Conservation (phyloP, 2,797 vertebrate genomes). For the Lepilemur septentrionalis region DNA sequence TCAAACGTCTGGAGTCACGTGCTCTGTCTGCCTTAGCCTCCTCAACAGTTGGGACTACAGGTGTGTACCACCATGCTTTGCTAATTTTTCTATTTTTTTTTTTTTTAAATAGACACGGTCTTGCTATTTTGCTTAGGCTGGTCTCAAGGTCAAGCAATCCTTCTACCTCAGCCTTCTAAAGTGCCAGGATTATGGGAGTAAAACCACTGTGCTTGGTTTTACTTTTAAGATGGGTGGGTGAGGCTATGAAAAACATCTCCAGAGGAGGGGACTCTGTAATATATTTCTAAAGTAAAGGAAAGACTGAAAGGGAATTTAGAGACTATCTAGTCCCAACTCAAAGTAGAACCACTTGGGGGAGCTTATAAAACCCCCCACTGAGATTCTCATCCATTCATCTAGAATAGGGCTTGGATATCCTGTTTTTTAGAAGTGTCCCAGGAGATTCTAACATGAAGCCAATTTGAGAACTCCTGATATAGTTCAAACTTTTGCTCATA, state of each 20-base stretch:
- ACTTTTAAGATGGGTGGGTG: background rate
- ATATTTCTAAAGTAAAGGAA: slow-evolving; percentile 6
- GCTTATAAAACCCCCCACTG: background rate
- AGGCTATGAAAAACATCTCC: background rate
- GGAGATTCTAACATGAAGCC: background rate
- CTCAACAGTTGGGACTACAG: no score
- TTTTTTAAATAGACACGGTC: no score
- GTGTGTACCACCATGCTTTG: no score
- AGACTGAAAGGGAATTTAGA: background rate
- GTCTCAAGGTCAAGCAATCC: no score
- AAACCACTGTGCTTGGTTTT: background rate
- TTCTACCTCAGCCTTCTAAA: no score
- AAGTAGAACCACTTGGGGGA: background rate
- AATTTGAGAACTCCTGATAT: background rate
- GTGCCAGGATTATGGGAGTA: no score
- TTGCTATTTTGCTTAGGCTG: no score
- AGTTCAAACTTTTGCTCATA: background rate
- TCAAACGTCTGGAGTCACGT: no score
- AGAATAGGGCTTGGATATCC: background rate
- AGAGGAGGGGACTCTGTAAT: background rate
- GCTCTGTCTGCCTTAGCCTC: no score
- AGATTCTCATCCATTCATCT: background rate
- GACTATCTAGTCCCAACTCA: background rate
- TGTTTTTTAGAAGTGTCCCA: background rate
- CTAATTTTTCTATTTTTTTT: no score